Evolutionary conservation across 1,140 invertebrate genomes (phyloP), one percentile per base, ranked within the genome.

Genomic region (Drosophila eugracilis): DNA sequence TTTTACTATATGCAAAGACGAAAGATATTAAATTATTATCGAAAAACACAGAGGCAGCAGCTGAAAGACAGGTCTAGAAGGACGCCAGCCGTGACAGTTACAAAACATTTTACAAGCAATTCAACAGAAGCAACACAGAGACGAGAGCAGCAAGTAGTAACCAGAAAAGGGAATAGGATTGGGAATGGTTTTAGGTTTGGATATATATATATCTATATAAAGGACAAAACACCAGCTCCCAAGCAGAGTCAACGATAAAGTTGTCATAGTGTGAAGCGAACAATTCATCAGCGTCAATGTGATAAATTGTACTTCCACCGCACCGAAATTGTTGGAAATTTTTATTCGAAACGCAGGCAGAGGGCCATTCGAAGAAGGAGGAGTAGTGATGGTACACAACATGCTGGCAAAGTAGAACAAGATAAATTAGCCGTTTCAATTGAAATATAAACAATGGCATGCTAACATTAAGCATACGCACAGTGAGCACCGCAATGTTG

Each of bases 281-380:
- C 81, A 86, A 85, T 85, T 85, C 81, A 85, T 85, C 81, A 85
- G 81, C 81, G 81, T 85, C 81, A 85, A 86, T 85, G 81, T 85
- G 81, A 85, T 85, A 85, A 85, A 85, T 85, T 85, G 85, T 85
- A 57, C 60, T 75, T 74, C 69, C 37, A 86, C 77, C 77, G 54
- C 77, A 65, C 72, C 37, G 58, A 85, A 85, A 86, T 81, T 85
- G 77, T 52, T 62, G 41, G 41, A 77, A 77, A 80, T 86, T 85
- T 86, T 85, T 85, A 76, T 79, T 39, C 65, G 44, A 30, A 53
- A 15, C 52, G 22, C 39, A 54, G 14, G 17, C 12, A 17, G 28
- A 10, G n/a, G 39, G 28, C 17, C 17, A 49, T 21, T n/a, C 5
- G 17, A n/a, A 2, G 7, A 37, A 36, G 7, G 17, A n/a, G 2